These are phyloP conservation scores for Orius laevigatus DNA, from an alignment of 1,140 invertebrate genomes.

Conservation along the genomic window DNA sequence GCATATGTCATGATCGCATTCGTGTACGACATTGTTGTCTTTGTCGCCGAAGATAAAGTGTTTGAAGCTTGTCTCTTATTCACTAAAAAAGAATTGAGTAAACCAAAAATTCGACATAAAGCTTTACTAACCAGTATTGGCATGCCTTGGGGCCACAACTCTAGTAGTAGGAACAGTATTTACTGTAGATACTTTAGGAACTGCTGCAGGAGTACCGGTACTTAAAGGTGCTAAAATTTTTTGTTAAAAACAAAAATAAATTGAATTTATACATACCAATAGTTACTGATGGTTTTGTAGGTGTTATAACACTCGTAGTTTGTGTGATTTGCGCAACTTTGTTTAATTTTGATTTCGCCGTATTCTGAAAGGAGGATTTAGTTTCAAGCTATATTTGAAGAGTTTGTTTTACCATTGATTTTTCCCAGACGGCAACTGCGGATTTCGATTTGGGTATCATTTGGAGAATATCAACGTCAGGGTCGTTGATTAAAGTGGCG, in stretches of 20 bases:
- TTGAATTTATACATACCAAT: constrained; percentile 18
- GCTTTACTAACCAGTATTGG: constrained; percentile 29
- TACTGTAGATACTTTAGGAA: background rate
- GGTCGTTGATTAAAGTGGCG: constrained; percentile 73
- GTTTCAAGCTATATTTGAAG: background rate
- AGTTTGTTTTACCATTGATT: constrained; percentile 27
- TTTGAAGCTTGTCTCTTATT: constrained; percentile 24
- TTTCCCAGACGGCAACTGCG: constrained; percentile 37
- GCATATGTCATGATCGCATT: constrained; percentile 39
- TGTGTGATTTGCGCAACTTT: constrained; percentile 11
- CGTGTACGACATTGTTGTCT: constrained; percentile 44
- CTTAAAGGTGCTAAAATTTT: constrained; percentile 10
- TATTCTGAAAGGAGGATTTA: constrained; percentile 13
- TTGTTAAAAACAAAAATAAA: constrained; percentile 4
- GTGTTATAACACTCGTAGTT: constrained; percentile 12
- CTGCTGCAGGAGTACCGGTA: constrained; percentile 4
- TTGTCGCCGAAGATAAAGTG: constrained; percentile 32
- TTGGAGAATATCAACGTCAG: constrained; percentile 77
- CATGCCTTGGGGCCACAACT: constrained; percentile 33
- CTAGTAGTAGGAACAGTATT: constrained; percentile 26
- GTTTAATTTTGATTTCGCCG: constrained; percentile 18
- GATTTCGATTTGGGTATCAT: constrained; percentile 52
- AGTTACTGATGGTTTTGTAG: constrained; percentile 20
- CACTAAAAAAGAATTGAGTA: constrained; percentile 5
- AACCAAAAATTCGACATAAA: background rate